Conservation (phyloP, 2,888 invertebrate species). For the Ernsta delagoae region DNA sequence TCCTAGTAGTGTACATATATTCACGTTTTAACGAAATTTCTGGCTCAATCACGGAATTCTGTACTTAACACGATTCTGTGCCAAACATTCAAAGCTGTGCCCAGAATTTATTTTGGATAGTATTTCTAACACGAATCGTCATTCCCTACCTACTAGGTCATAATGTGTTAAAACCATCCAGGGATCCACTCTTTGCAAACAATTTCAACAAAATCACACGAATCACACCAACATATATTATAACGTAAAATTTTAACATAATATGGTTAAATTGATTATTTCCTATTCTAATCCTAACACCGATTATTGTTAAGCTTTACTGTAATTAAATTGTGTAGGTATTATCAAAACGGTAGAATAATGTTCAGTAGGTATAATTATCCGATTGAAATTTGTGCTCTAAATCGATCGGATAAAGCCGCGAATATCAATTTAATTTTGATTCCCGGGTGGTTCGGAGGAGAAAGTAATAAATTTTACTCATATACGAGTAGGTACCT, state of each 20-base stretch:
- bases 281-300: too few species aligned
- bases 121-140: neutral
- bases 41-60: constrained; percentile 6
- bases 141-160: too few species aligned
- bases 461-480: neutral
- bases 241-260: too few species aligned
- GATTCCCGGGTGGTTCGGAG: neutral
- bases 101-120: neutral
- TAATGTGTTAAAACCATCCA: too few species aligned
- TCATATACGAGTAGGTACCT: neutral
- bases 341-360: too few species aligned
- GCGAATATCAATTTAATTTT: neutral
- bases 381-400: neutral
- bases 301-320: too few species aligned
- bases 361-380: too few species aligned
- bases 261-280: too few species aligned
- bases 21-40: constrained; percentile 27
- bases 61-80: constrained; percentile 17
- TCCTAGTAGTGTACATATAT: constrained; percentile 1
- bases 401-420: neutral
- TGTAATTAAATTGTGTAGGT: too few species aligned
- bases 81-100: neutral
- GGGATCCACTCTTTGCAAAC: too few species aligned
- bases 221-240: too few species aligned
- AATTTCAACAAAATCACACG: too few species aligned